A percentile compares a stretch with the other conserved stretches of the same genome.
Conservation (phyloP, 2,888 invertebrate genomes). For the Pollenia labialis region DNA sequence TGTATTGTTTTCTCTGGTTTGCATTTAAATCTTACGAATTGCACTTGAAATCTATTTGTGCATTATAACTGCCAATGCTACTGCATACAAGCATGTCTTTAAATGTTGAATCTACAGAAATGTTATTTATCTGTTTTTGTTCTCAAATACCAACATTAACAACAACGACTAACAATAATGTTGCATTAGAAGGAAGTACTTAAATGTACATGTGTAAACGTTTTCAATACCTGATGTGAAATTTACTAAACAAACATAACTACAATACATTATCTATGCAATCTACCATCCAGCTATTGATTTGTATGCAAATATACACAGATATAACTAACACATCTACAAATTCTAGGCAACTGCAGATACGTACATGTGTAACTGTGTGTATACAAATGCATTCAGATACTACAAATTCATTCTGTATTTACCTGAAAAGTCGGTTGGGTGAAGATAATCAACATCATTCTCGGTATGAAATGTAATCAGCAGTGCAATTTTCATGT, state of each 20-base stretch:
- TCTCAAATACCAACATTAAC: constrained; percentile 3
- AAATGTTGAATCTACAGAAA: background rate
- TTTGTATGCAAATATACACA: constrained; percentile 42
- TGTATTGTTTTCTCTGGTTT: background rate
- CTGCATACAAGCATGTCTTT: too few species aligned
- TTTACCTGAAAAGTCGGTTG: constrained; percentile 38
- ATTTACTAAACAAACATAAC: constrained; percentile 30
- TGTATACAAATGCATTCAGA: background rate
- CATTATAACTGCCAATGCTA: constrained; percentile 27
- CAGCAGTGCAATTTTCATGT: constrained; percentile 48
- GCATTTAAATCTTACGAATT: constrained; percentile 33
- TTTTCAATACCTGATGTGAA: constrained; percentile 31
- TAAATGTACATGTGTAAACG: background rate
- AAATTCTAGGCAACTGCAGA: background rate
- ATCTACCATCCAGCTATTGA: constrained; percentile 50
- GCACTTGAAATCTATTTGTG: constrained; percentile 56
- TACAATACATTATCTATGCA: constrained; percentile 36
- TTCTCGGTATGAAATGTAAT: constrained; percentile 52
- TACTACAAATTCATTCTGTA: constrained; percentile 7
- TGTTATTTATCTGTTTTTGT: background rate
- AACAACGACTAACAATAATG: constrained; percentile 14
- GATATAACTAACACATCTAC: background rate
- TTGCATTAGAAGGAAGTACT: background rate
- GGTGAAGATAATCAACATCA: constrained; percentile 35
- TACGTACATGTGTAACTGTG: background rate